Base-by-base conservation (phyloP, 2,888 invertebrate genomes). In the Mythimna impura region DNA sequence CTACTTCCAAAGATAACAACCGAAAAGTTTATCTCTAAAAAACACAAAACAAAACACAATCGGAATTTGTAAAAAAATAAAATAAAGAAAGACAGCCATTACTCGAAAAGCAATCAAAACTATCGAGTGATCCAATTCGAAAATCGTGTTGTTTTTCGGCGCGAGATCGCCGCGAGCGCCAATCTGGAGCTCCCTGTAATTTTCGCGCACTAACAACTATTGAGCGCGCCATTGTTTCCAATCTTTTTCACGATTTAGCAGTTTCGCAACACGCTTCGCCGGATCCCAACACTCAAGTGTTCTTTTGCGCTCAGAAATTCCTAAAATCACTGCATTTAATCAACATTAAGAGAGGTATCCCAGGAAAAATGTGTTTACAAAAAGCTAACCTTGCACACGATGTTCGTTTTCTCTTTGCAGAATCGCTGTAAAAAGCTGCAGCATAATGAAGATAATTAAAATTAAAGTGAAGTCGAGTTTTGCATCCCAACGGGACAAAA, bases 51-150 rank as follows among this genome's bases (percentile, higher is more conserved):
- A 71, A 71, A 82, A 82, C 25, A 83, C 82, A 79, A 85, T 78
- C 78, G 36, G 34, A 77, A 83, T 63, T 61, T 83, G 80, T 79
- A 83, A 82, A 82, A 84, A 47, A 43, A 43, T 9, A 62, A 43
- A 82, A 81, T 77, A 81, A 88, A 84, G 69, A 83, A 81, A 83
- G 76, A 81, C 84, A 83, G 83, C 88, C 88, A 91, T 92, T 91
- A 91, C 89, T 84, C 76, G 86, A 84, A 90, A 92, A 94, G 91
- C 93, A 93, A 94, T 94, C 93, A 93, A 91, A 94, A 93, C 91
- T 92, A 93, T 92, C 88, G 88, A 91, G 89, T 88, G 90, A 91
- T 91, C 89, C 90, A 89, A 92, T 93, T 89, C 89, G 89, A 89
- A 91, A 91, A 91, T 91, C 86, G 89, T 88, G 86, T 91, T 91